Conservation (phyloP, 1,140 invertebrate species). For the Lepidostoma basale region DNA sequence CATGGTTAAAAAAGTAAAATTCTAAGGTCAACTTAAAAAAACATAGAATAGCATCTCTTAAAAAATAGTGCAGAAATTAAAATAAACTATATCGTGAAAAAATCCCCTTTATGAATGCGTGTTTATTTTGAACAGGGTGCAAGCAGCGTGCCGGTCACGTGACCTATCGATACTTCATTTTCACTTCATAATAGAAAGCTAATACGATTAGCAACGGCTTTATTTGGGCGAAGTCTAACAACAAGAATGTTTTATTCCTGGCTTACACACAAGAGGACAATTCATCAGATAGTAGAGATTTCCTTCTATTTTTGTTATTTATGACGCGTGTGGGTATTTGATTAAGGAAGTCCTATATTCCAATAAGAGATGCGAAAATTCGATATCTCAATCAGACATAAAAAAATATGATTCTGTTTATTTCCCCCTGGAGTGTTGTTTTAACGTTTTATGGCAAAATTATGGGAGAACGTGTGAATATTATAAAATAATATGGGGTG, state of each 20-base stretch:
- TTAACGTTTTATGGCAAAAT: too few species aligned
- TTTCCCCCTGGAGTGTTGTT: too few species aligned
- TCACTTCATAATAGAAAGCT: slow-evolving; percentile 24
- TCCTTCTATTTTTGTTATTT: slow-evolving; percentile 1
- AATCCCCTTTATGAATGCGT: background rate
- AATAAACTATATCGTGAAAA: background rate
- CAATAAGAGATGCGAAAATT: too few species aligned
- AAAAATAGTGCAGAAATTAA: background rate
- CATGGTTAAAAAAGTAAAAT: background rate
- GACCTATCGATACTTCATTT: slow-evolving; percentile 30
- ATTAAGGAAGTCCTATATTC: background rate
- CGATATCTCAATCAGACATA: too few species aligned
- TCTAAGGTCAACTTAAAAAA: background rate
- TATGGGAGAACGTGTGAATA: too few species aligned
- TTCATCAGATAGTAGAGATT: background rate
- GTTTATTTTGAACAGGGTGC: background rate
- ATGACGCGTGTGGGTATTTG: background rate
- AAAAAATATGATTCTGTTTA: too few species aligned
- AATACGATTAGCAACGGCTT: slow-evolving; percentile 22
- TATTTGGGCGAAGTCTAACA: slow-evolving; percentile 1
- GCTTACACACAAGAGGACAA: background rate
- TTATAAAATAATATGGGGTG: too few species aligned
- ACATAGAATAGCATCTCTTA: background rate
- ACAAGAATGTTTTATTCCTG: background rate
- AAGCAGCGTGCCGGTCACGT: slow-evolving; percentile 18